phyloP scores from a whole-genome alignment of 1,140 invertebrate species.

The Zaprionus ornatus region DNA sequence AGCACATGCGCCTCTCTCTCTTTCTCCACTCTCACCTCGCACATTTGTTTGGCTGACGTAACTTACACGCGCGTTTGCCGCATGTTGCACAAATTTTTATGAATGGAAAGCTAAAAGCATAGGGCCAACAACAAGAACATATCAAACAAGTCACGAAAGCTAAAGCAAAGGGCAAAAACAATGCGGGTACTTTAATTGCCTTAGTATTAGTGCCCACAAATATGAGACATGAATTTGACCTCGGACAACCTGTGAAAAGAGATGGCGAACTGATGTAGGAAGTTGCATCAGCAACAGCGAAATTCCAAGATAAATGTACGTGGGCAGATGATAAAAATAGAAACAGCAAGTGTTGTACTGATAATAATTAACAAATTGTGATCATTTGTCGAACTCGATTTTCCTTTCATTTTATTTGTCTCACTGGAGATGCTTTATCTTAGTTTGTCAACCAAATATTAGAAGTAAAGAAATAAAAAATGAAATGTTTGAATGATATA shows the following conservation, averaged over 20 bases:
- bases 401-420: not conserved
- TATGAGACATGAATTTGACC: not conserved
- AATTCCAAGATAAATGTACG: slow-evolving; percentile 10
- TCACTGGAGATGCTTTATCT: not conserved
- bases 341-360: not conserved
- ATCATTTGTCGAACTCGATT: not conserved
- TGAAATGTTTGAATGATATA: too few relatives aligned
- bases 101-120: slow-evolving; percentile 69
- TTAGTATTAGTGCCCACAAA: not conserved
- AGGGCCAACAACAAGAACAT: slow-evolving; percentile 8
- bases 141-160: slow-evolving; percentile 20
- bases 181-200: not conserved
- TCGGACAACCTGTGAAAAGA: not conserved
- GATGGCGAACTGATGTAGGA: not conserved
- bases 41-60: slow-evolving; percentile 63
- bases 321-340: not conserved
- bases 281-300: slow-evolving; percentile 10
- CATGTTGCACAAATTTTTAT: slow-evolving; percentile 68
- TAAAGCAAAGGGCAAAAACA: not conserved
- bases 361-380: not conserved
- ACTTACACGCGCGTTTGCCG: slow-evolving; percentile 60
- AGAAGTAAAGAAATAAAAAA: too few relatives aligned
- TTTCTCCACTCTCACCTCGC: slow-evolving; percentile 15
- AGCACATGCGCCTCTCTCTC: slow-evolving; percentile 33
- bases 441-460: not conserved